Conservation (phyloP, 2,113 vertebrate species). For the Poecilia latipinna region DNA sequence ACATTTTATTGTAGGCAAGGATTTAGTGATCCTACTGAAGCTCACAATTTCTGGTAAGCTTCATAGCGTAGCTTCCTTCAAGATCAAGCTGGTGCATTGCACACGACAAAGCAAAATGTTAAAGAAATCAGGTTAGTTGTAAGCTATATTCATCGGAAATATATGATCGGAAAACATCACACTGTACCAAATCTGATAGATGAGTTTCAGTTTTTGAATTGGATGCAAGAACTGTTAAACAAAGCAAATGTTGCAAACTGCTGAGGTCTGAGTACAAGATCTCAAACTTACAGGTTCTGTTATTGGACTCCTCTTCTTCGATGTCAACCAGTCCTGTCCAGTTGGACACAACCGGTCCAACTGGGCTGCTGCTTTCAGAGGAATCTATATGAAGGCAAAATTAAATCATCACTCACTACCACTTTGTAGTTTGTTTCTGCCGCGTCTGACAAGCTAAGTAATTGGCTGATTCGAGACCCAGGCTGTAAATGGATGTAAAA, state of each 20-base stretch:
- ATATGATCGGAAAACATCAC: not conserved
- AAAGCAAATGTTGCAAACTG: not conserved
- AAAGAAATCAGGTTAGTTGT: not conserved
- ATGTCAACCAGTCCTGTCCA: conserved; percentile 77
- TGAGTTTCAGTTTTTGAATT: not conserved
- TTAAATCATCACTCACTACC: not conserved
- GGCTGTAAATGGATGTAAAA: conserved; percentile 33
- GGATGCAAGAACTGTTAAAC: not conserved
- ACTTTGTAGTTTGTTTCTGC: not conserved
- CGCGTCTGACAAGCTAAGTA: not conserved
- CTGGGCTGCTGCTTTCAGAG: conserved; percentile 2
- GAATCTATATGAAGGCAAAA: conserved; percentile 7
- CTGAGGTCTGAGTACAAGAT: no score
- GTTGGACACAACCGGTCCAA: conserved; percentile 46
- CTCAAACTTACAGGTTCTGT: conserved; percentile 46
- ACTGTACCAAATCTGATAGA: not conserved
- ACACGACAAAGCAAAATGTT: no score
- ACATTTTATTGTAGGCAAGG: no score
- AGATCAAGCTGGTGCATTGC: no score
- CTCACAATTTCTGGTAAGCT: no score
- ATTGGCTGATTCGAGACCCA: not conserved
- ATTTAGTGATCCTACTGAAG: no score
- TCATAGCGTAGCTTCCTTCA: no score
- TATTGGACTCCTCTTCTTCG: conserved; percentile 56
- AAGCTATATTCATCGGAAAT: not conserved